phyloP scores from a whole-genome alignment of 2,797 vertebrate genomes.

The Brachymystax lenok region DNA sequence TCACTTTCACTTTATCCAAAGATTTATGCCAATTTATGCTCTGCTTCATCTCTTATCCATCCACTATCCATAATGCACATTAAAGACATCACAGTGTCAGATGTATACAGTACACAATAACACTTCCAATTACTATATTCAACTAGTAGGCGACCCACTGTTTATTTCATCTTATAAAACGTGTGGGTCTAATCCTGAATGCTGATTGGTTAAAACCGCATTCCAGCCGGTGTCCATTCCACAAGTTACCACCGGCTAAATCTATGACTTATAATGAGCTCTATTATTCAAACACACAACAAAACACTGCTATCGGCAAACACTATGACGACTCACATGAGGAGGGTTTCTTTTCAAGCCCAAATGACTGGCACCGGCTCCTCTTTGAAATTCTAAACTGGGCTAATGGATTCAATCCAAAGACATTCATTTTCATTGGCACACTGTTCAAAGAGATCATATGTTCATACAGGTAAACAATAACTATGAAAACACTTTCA shows the following conservation, averaged over 20 bases:
- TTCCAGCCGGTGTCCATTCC: too few species aligned
- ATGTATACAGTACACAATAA: not conserved
- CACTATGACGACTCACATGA: constrained; percentile 41
- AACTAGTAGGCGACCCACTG: not conserved
- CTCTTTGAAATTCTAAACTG: constrained; percentile 40
- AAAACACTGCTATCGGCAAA: constrained; percentile 36
- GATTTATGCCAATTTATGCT: not conserved
- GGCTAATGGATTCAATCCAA: constrained; percentile 21
- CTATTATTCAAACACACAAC: constrained; percentile 58
- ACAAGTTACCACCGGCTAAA: too few species aligned
- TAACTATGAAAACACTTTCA: constrained; percentile 8
- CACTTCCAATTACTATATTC: not conserved
- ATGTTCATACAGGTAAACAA: not conserved
- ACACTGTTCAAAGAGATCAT: not conserved
- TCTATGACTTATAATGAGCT: constrained; percentile 51
- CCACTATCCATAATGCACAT: not conserved
- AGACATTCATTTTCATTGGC: constrained; percentile 18
- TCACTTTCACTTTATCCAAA: too few species aligned
- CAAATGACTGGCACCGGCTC: constrained; percentile 29
- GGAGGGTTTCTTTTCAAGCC: constrained; percentile 36
- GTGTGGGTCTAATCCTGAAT: too few species aligned
- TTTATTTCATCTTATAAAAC: constrained; percentile 30
- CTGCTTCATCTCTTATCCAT: not conserved
- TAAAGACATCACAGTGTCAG: not conserved
- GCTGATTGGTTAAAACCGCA: too few species aligned